Base-by-base conservation (phyloP, 2,113 vertebrate species). In the Cygnus atratus region DNA sequence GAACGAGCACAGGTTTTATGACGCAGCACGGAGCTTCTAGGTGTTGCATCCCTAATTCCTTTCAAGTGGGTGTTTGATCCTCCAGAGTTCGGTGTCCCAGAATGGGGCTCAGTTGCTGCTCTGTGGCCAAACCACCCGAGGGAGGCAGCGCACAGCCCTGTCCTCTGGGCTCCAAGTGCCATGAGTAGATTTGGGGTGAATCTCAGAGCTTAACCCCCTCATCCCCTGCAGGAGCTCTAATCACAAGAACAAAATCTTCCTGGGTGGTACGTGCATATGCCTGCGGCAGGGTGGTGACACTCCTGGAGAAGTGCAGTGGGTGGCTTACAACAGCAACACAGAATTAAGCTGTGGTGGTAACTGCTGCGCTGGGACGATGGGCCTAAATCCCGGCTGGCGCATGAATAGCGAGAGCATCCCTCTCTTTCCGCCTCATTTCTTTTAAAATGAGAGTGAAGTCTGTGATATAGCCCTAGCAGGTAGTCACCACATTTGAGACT, bases 1-100 rank as follows among this genome's bases (percentile, higher is more conserved):
- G 28, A 21, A 37, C 0, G 6, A 37, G 17, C 0, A 0, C 13
- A 62, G 46, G 9, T 4, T 14, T 44, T 31, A 25, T 14, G 44
- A 41, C 1, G 3, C 55, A 58, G 86, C 39, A 4, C 7, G 33
- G 44, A 57, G 21, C 43, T 33, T 50, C 8, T 6, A 21, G 59
- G 3, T 61, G 11, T 29, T n/a, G 9, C 48, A 46, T 8, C 44
- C 24, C 35, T 68, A n/a, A 62, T 67, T n/a, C 37, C 19, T 24
- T 71, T 48, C 11, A 31, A 25, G 7, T 2, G 55, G 10, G 7
- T 24, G 7, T 55, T 80, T 28, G 54, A 31, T 62, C 55, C 61
- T 71, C 77, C 22, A 8, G 57, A 41, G 52, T 18, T 29, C 1
- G 3, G 0, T 35, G 43, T 20, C n/a, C 77, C 26, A 13, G 29